Percentiles rank a stretch among this genome's conserved stretches.
These are phyloP conservation scores for Sylvia borin DNA, from an alignment of 2,797 vertebrate genomes.

Conservation along the genomic window DNA sequence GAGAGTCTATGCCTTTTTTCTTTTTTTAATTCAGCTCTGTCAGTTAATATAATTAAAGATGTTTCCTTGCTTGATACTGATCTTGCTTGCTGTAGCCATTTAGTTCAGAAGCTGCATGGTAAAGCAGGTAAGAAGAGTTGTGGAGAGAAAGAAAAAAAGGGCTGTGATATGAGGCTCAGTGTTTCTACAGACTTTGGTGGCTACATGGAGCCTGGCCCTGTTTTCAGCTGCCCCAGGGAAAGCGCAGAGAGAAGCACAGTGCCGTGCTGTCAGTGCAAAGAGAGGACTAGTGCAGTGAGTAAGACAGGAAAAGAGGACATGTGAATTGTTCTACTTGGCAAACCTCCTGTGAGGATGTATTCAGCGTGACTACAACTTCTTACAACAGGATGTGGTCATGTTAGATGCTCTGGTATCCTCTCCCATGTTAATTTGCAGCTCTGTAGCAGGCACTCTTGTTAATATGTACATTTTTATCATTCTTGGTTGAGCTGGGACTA, in stretches of 20 bases:
- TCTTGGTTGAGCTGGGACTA: background rate
- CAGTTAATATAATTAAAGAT: background rate
- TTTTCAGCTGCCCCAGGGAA: background rate
- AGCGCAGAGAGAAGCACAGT: background rate
- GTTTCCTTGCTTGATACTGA: background rate
- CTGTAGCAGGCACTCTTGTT: background rate
- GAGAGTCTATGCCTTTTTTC: background rate
- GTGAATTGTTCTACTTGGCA: background rate
- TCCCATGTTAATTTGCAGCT: background rate
- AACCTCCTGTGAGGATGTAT: background rate
- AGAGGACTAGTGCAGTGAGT: background rate
- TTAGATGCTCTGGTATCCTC: background rate
- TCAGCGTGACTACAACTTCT: background rate
- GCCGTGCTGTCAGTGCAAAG: background rate
- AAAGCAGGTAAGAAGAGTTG: background rate
- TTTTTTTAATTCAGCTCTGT: background rate
- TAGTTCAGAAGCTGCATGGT: background rate
- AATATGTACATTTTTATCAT: background rate
- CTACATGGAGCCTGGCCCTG: background rate
- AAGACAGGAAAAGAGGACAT: background rate
- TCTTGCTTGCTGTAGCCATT: background rate
- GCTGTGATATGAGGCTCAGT: background rate
- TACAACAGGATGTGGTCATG: background rate
- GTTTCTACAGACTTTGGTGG: background rate
- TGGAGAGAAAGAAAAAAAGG: background rate